Percentiles rank a stretch among this genome's conserved stretches.
These are phyloP conservation scores for Orthochromis indermauri DNA, from an alignment of 2,113 vertebrate species.

Conservation along the genomic window DNA sequence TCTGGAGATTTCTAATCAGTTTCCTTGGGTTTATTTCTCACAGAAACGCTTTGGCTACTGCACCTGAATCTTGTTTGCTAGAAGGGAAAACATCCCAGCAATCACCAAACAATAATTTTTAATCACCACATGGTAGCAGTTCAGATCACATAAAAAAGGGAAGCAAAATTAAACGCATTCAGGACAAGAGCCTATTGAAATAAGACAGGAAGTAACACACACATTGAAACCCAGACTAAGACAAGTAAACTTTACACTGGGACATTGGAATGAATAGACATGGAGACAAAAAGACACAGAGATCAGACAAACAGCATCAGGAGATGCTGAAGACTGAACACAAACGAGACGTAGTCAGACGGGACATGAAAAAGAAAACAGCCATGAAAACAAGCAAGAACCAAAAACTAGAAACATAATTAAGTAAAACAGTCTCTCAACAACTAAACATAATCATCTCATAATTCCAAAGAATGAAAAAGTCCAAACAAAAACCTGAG, in stretches of 20 bases:
- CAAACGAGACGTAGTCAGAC: neutral
- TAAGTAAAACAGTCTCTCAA: neutral
- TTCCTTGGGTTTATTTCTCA: neutral
- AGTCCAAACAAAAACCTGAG: neutral
- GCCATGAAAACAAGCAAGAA: neutral
- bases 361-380: neutral
- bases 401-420: neutral
- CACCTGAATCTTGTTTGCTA: neutral
- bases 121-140: neutral
- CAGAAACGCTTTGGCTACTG: neutral
- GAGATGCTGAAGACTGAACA: neutral
- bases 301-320: neutral
- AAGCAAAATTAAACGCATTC: neutral
- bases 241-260: neutral
- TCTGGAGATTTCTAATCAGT: neutral
- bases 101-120: neutral
- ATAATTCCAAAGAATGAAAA: neutral
- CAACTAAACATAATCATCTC: neutral
- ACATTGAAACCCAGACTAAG: neutral
- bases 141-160: neutral
- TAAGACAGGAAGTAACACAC: neutral
- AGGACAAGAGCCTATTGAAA: neutral
- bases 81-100: neutral
- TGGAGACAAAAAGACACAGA: neutral
- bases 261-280: neutral